Evolutionary conservation across 2,797 vertebrate species (phyloP), one percentile per base, ranked within the genome.

Genomic region (Oreochromis grahami): DNA sequence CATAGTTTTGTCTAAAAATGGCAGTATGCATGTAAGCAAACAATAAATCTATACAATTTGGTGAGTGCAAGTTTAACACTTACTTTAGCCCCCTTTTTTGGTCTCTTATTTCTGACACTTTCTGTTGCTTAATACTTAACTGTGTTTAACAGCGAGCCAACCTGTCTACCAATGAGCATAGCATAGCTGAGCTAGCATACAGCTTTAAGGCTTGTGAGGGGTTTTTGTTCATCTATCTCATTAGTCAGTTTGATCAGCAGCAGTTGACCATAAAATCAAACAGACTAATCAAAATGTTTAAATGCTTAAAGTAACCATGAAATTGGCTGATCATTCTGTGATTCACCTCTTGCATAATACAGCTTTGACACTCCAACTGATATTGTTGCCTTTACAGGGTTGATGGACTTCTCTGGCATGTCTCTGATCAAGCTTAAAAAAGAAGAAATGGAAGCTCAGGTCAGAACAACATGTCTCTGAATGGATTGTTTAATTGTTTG

Each of bases 391-490:
- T n/a, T 51, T 36, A 6, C 87, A 99, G 98, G 97, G 82, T 94
- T 90, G 12, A 98, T 98, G 98, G 97, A 99, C 90, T 99, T 99
- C 93, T 98, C 98, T 9, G 97, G 96, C 79, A 92, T 98, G 95
- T 99, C 98, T 0, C 95, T 98, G 89, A 99, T 98, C 32, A 99
- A 99, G 93, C 97, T 99, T 91, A 99, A 99, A 91, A 97, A 96
- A 8, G 98, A 99, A 82, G 98, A 99, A 92, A 98, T 99, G 98
- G 98, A 99, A 79, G 97, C 97, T 1, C 98, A 99, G 98, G 98
- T 99, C 91, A 26, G 83, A 24, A 6, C 11, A 48, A 26, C 43
- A 19, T 72, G 68, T 48, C 24, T 72, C 68, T 48, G 43, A 77
- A 72, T 17, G 26, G 70, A 32, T 50, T 74, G 9, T 38, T 13